A percentile compares a stretch with the other conserved stretches of the same genome.
Evolutionary conservation across 2,113 vertebrate genomes (phyloP).

Genomic region (Taxidea taxus): DNA sequence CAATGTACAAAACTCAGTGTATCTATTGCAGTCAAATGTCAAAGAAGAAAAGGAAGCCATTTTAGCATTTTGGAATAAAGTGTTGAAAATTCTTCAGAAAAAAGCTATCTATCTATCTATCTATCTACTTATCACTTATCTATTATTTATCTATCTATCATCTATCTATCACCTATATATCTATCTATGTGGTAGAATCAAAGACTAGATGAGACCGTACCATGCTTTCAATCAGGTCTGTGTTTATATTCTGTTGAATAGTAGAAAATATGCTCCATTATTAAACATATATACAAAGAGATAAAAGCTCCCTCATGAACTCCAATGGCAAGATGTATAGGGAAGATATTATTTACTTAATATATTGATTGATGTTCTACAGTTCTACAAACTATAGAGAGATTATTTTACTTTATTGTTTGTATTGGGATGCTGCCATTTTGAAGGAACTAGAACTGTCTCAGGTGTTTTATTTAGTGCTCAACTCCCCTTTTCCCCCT

Average conservation of each 20-base stretch:
- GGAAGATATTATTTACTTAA: background rate
- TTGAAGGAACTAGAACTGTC: background rate
- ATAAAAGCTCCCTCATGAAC: background rate
- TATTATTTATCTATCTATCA: background rate
- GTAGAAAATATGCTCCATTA: background rate
- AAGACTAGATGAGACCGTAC: background rate
- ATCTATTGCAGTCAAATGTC: background rate
- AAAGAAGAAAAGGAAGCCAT: background rate
- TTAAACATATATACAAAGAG: background rate
- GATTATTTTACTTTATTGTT: slow-evolving; percentile 46
- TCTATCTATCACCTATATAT: background rate
- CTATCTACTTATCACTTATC: background rate
- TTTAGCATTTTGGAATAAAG: background rate
- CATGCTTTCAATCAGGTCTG: background rate
- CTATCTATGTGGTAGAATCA: background rate
- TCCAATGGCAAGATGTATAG: background rate
- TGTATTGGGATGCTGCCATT: background rate
- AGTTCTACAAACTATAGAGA: background rate
- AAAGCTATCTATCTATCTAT: background rate
- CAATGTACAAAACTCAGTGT: background rate
- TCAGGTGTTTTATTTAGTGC: slow-evolving; percentile 42
- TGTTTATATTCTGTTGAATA: background rate
- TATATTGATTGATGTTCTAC: background rate
- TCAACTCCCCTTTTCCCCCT: background rate
- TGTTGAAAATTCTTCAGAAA: background rate